Evolutionary conservation across 2,888 invertebrate genomes (phyloP), one percentile per base, ranked within the genome.

Genomic region (Xanthia togata): DNA sequence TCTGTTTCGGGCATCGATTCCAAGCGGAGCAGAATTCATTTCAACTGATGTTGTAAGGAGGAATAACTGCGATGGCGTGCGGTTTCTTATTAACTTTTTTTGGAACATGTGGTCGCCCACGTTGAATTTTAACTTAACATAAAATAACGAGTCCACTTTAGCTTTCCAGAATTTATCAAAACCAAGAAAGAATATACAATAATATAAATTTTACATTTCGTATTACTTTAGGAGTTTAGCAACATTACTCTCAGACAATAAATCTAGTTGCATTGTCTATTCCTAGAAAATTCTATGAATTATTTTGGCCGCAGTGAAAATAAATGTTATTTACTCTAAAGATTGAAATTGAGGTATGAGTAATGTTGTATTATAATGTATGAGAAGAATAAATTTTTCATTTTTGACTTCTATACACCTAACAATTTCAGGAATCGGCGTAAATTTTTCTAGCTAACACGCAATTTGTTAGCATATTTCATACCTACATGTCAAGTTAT

Each of bases 61-160:
- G 59, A 77, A 67, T 79, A 67, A 78, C 76, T 71, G 74, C 65
- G 53, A 53, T 87, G 63, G 85, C 82, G 76, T 87, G 79, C 85
- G 63, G 84, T 73, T 84, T 84, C 79, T 78, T 76, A 63, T 78
- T 84, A 77, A 81, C 63, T 76, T 86, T 79, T 81, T 44, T 83
- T 72, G n/a, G 44, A 75, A 60, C 31, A 75, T 67, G 60, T 65
- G 73, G 53, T 76, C 87, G 75, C 87, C 87, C 84, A 87, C 84
- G 82, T 82, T 73, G 79, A 79, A n/a, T 57, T 78, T 69, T 77
- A 76, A 78, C 11, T 62, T 6, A 62, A 65, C 41, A 38, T 38
- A 63, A 79, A 71, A 78, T 55, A 67, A 55, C 65, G 31, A 72
- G 47, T 62, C 50, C 76, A 41, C 62, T 26, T 64, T 53, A 62